Percentiles rank a stretch among this genome's conserved stretches.
These are phyloP conservation scores for Caenorhabditis doughertyi DNA, from an alignment of 2,888 invertebrate species.

Conservation along the genomic window DNA sequence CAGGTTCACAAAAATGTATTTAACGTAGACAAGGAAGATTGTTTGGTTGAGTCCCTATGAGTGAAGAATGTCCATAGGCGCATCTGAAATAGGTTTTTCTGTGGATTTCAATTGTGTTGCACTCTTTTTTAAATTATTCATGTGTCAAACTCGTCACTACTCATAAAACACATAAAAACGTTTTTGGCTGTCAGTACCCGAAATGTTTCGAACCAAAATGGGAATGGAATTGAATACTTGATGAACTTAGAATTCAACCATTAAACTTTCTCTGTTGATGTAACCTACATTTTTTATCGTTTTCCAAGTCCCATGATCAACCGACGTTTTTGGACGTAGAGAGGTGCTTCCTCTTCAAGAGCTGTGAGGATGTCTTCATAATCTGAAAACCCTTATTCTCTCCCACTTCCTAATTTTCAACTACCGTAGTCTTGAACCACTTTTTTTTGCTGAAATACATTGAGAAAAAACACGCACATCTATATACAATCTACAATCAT, in stretches of 20 bases:
- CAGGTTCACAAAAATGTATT: not conserved
- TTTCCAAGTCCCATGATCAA: constrained; percentile 57
- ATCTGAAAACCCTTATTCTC: constrained; percentile 20
- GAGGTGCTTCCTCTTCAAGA: constrained; percentile 5
- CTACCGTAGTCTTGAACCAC: constrained; percentile 1
- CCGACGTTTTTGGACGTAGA: constrained; percentile 32
- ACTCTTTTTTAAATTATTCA: constrained; percentile 49
- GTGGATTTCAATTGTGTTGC: constrained; percentile 31
- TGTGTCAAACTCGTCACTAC: constrained; percentile 51
- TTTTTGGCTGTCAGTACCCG: not conserved
- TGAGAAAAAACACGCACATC: not conserved
- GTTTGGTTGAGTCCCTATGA: constrained; percentile 8
- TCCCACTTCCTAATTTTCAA: not conserved
- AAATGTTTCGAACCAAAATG: constrained; percentile 1
- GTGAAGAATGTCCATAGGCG: not conserved
- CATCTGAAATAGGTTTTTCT: not conserved
- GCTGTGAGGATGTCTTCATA: constrained; percentile 6
- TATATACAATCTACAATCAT: constrained; percentile 8
- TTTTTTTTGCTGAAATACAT: not conserved
- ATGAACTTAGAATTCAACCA: constrained; percentile 29
- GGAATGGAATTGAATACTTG: constrained; percentile 34
- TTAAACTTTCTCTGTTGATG: constrained; percentile 20
- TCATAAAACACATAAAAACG: constrained; percentile 56
- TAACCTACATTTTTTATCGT: constrained; percentile 38
- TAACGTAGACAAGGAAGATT: not conserved